Base-by-base conservation (phyloP, 1,140 invertebrate genomes). In the Drosophila sproati region DNA sequence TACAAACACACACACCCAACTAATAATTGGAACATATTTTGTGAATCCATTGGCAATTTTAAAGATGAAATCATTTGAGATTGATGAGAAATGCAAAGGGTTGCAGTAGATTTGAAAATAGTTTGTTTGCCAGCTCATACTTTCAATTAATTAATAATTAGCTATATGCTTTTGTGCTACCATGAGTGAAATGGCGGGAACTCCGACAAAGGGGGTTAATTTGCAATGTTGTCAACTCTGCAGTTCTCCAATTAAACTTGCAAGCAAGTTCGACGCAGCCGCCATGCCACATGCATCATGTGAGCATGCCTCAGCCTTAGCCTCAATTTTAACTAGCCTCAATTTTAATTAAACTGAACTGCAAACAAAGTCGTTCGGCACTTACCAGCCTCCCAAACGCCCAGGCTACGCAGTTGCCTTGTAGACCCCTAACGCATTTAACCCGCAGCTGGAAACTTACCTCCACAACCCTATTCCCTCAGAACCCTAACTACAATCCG, bases 291-390 rank as follows among this genome's bases (percentile, higher is more conserved):
- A 50, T 67, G 52, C 61, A 51, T 8, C 57, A 67, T 78, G 55
- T 57, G 81, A 48, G 81, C 47, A 20, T 43, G 62, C 47, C 39
- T 41, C 51, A 20, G 20, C 20, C 20, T 20, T 48, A 43, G 71
- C 54, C 59, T 60, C 79, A 77, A 91, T 85, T 85, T 91, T 73
- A 61, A 61, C 64, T 61, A 88, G 80, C 91, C 91, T 81, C 88
- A 88, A 77, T 91, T 91, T 91, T 91, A 91, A 91, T 91, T 91
- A 91, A 91, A 91, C 81, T 89, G 76, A 85, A 91, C 88, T 80
- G 76, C 88, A 85, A 91, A 88, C 80, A 91, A 88, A 80, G 79
- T 83, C 82, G 83, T 82, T 76, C 45, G 7, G 10, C 39, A 48
- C 47, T 12, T n/a, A 32, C 47, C 39, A 59, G 57, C 28, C 37